phyloP scores from a whole-genome alignment of 2,888 invertebrate genomes.

The Epistrophe eligans region DNA sequence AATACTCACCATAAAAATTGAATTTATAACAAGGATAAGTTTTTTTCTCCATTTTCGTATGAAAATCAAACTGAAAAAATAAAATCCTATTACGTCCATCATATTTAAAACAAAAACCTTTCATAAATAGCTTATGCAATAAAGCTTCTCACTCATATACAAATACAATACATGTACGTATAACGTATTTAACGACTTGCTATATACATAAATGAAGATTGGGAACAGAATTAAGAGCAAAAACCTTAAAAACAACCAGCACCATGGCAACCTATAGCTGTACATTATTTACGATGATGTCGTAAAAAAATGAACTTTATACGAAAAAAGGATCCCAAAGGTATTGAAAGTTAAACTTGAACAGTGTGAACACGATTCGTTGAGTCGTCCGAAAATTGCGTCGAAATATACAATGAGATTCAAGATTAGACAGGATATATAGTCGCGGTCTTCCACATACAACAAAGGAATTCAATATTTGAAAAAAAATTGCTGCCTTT shows the following conservation, averaged over 20 bases:
- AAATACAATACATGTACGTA: slow-evolving; percentile 8
- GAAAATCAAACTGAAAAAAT: not conserved
- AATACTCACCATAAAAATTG: slow-evolving; percentile 20
- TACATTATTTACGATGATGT: slow-evolving; percentile 55
- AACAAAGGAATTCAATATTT: slow-evolving; percentile 21
- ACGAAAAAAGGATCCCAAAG: slow-evolving; percentile 28
- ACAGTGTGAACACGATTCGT: not conserved
- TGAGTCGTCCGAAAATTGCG: not conserved
- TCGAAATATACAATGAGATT: slow-evolving; percentile 18
- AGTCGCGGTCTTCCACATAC: not conserved
- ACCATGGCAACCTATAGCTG: too few relatives aligned
- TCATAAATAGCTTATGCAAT: not conserved
- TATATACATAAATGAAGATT: not conserved
- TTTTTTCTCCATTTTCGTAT: not conserved
- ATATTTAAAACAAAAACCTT: not conserved
- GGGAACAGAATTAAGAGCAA: slow-evolving; percentile 4
- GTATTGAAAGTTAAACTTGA: too few relatives aligned
- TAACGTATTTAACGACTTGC: slow-evolving; percentile 39
- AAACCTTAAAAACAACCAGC: slow-evolving; percentile 10
- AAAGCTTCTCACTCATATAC: slow-evolving; percentile 8
- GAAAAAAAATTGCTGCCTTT: not conserved
- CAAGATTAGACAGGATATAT: slow-evolving; percentile 36
- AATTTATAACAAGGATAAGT: slow-evolving; percentile 16
- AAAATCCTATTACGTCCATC: slow-evolving; percentile 21
- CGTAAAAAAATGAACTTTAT: slow-evolving; percentile 40